Conservation (phyloP, 2,888 invertebrate species). For the Drosophila affinis region DNA sequence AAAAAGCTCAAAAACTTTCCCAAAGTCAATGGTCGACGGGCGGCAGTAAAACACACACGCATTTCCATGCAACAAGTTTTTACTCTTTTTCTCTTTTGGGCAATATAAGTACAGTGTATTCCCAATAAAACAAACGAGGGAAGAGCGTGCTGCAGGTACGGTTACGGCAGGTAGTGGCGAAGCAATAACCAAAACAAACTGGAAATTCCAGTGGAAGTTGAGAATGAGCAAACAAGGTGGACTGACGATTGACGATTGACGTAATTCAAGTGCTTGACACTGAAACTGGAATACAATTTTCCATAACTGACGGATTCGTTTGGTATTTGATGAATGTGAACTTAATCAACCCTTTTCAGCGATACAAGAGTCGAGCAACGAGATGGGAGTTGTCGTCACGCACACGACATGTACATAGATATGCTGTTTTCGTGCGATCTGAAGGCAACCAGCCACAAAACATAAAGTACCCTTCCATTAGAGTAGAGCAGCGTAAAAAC, state of each 20-base stretch:
- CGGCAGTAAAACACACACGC: conserved; percentile 20
- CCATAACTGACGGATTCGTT: too few relatives aligned
- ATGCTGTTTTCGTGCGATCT: too few relatives aligned
- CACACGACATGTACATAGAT: too few relatives aligned
- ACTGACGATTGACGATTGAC: too few relatives aligned
- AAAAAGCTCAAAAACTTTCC: conserved; percentile 18
- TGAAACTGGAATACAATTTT: conserved; percentile 1
- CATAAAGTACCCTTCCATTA: background rate
- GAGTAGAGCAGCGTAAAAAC: background rate
- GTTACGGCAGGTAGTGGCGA: conserved; percentile 10
- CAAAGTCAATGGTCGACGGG: conserved; percentile 29
- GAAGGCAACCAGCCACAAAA: background rate
- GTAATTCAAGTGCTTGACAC: background rate
- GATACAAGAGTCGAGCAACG: too few relatives aligned
- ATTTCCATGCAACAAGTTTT: conserved; percentile 39
- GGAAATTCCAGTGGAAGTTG: conserved; percentile 13
- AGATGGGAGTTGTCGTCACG: too few relatives aligned
- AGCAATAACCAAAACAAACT: conserved; percentile 19
- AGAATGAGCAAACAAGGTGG: background rate
- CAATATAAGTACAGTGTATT: conserved; percentile 18
- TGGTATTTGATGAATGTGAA: too few relatives aligned
- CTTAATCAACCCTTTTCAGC: too few relatives aligned
- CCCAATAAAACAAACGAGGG: conserved; percentile 7
- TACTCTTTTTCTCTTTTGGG: background rate
- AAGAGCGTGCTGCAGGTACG: conserved; percentile 14